Evolutionary conservation across 1,140 invertebrate genomes (phyloP).

Genomic region (Trachymyrmex septentrionalis): DNA sequence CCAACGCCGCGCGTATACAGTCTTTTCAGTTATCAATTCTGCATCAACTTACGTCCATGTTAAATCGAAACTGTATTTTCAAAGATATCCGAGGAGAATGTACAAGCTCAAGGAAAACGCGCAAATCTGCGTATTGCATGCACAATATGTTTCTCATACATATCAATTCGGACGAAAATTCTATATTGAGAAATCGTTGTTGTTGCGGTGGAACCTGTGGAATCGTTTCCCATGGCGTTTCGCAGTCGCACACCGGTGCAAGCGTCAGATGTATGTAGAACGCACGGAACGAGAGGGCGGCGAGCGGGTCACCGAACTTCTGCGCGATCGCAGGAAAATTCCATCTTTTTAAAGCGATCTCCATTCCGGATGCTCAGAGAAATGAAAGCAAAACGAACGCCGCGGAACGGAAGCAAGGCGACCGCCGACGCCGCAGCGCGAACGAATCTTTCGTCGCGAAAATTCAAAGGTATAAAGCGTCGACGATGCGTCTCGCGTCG

Average conservation of each 20-base stretch:
- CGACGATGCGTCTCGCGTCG: slow-evolving; percentile 67
- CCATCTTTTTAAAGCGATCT: slow-evolving; percentile 57
- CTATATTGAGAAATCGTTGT: slow-evolving; percentile 38
- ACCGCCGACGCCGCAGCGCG: slow-evolving; percentile 6
- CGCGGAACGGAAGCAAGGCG: slow-evolving; percentile 5
- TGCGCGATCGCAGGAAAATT: slow-evolving; percentile 37
- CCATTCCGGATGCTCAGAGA: slow-evolving; percentile 18
- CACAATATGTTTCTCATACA: slow-evolving; percentile 46
- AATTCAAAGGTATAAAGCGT: slow-evolving; percentile 75
- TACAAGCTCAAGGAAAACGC: slow-evolving; percentile 11
- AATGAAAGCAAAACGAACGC: slow-evolving; percentile 51
- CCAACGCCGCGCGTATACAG: neutral
- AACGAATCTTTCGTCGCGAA: slow-evolving; percentile 65
- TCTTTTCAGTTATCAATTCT: slow-evolving; percentile 35
- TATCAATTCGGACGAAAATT: slow-evolving; percentile 51
- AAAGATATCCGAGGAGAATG: slow-evolving; percentile 34
- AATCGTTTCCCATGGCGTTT: slow-evolving; percentile 39
- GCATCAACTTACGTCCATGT: slow-evolving; percentile 33
- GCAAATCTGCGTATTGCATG: slow-evolving; percentile 22
- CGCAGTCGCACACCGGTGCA: neutral
- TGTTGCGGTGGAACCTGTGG: slow-evolving; percentile 37
- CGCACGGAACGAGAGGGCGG: neutral
- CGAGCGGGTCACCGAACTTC: slow-evolving; percentile 28
- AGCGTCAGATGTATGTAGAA: slow-evolving; percentile 1
- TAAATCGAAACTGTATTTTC: slow-evolving; percentile 41